Percentiles rank a stretch among this genome's conserved stretches.
Evolutionary conservation across 2,113 vertebrate genomes (phyloP).

Genomic region (Cephalopholis sonnerati): DNA sequence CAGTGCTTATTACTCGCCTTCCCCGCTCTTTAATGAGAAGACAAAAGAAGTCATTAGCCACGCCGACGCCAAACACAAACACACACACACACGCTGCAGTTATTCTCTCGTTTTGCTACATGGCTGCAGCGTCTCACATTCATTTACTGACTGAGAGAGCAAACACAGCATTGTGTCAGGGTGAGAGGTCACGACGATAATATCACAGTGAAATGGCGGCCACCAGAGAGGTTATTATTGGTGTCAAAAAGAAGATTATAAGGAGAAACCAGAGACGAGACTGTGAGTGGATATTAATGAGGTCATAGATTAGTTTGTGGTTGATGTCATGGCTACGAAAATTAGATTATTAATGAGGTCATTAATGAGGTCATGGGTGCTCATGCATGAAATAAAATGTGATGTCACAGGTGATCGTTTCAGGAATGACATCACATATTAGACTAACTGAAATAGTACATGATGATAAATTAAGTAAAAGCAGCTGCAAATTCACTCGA

Average conservation of each 20-base stretch:
- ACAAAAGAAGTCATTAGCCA: constrained; percentile 69
- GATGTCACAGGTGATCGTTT: background rate
- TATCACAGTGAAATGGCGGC: background rate
- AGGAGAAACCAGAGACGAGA: background rate
- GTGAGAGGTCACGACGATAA: background rate
- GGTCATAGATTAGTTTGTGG: constrained; percentile 17
- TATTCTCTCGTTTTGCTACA: constrained; percentile 32
- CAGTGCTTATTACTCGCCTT: constrained; percentile 30
- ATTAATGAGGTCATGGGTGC: background rate
- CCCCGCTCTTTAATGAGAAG: constrained; percentile 55
- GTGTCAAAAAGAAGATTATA: constrained; percentile 11
- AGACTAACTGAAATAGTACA: background rate
- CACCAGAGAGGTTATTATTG: background rate
- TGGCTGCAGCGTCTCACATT: background rate
- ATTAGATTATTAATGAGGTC: constrained; percentile 25
- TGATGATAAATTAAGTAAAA: background rate
- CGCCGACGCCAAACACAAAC: constrained; percentile 33
- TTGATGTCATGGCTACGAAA: background rate
- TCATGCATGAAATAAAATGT: background rate
- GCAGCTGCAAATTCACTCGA: background rate
- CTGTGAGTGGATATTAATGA: constrained; percentile 5
- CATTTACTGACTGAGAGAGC: background rate
- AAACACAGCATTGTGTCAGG: background rate
- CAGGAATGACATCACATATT: background rate
- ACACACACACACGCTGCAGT: constrained; percentile 14